A percentile compares a stretch with the other conserved stretches of the same genome.
These are phyloP conservation scores for Arnoldichthys spilopterus DNA, from an alignment of 2,797 vertebrate genomes.

Conservation along the genomic window DNA sequence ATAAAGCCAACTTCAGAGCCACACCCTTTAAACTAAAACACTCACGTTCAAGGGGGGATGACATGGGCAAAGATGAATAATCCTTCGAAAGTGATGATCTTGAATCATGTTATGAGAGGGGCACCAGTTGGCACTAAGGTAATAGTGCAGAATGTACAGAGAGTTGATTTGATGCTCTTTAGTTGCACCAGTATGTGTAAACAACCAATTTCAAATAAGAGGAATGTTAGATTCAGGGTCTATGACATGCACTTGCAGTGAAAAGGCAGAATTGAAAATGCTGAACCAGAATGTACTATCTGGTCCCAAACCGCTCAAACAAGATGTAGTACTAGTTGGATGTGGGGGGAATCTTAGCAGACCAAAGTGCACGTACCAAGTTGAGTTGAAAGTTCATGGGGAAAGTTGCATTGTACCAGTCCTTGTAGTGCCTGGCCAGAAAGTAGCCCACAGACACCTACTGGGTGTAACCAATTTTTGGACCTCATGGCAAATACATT, in stretches of 20 bases:
- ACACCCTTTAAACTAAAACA: too few relatives aligned
- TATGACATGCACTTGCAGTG: conserved; percentile 59
- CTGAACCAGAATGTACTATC: not conserved
- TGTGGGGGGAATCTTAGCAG: conserved; percentile 40
- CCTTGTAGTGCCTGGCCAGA: conserved; percentile 53
- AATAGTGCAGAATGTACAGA: conserved; percentile 45
- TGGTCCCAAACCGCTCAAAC: not conserved
- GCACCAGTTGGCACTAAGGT: too few relatives aligned
- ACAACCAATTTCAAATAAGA: not conserved
- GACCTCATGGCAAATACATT: not conserved
- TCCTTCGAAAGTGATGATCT: conserved; percentile 25
- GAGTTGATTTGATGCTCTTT: conserved; percentile 50
- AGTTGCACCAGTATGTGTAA: conserved; percentile 30
- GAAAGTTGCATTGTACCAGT: conserved; percentile 42
- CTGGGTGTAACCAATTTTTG: not conserved
- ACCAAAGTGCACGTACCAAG: conserved; percentile 53
- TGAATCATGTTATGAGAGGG: too few relatives aligned
- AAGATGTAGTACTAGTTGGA: conserved; percentile 49
- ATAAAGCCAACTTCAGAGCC: too few relatives aligned
- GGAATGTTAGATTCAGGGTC: conserved; percentile 56
- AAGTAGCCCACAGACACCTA: not conserved
- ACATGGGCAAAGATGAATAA: too few relatives aligned
- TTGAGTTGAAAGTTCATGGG: conserved; percentile 53
- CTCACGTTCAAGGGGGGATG: too few relatives aligned
- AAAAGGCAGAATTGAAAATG: conserved; percentile 42